Percentiles rank a stretch among this genome's conserved stretches.
These are phyloP conservation scores for Isichthys henryi DNA, from an alignment of 2,113 vertebrate genomes.

Conservation along the genomic window DNA sequence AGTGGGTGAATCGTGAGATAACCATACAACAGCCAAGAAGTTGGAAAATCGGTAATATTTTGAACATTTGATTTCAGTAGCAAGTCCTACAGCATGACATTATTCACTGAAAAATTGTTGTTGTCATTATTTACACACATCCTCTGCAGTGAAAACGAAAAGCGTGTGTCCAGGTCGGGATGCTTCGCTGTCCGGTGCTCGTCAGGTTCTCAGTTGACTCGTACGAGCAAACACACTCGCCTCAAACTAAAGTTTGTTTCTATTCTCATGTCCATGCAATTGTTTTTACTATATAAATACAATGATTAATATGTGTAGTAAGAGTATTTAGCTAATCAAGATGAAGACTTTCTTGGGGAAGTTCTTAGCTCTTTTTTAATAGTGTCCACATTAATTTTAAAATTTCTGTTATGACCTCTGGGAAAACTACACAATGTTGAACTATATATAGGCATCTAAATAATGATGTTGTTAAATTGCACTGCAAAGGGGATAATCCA, in stretches of 20 bases:
- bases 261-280: not conserved
- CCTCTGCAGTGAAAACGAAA: not conserved
- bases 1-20: not conserved
- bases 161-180: not conserved
- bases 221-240: not conserved
- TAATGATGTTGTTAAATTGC: not conserved
- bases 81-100: not conserved
- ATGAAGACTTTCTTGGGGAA: not conserved
- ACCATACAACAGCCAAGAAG: not conserved
- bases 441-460: not conserved
- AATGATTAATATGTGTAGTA: not conserved
- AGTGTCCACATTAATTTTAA: not conserved
- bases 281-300: not conserved
- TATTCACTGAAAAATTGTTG: not conserved
- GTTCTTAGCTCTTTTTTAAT: not conserved
- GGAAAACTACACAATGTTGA: not conserved
- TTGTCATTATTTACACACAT: not conserved
- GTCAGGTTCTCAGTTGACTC: not conserved
- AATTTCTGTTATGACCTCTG: not conserved
- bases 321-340: not conserved
- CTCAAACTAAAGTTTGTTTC: not conserved
- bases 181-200: not conserved
- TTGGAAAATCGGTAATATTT: slow-evolving; percentile 16
- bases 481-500: not conserved
- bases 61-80: not conserved